Conservation (phyloP, 2,113 vertebrate genomes). For the Nothobranchius furzeri region DNA sequence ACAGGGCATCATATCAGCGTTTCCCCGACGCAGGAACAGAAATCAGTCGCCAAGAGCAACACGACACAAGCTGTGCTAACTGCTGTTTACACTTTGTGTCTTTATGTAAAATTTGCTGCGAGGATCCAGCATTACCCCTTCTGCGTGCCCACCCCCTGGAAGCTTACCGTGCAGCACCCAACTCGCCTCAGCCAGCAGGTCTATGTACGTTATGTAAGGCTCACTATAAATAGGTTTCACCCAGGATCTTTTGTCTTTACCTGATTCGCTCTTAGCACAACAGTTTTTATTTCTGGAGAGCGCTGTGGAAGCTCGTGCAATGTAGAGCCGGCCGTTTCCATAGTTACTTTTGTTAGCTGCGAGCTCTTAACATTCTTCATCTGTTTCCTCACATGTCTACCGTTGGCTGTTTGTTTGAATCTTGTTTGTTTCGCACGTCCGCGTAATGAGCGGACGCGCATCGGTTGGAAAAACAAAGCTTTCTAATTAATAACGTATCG, state of each 20-base stretch:
- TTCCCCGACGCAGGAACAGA: slow-evolving; percentile 13
- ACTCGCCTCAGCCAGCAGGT: slow-evolving; percentile 70
- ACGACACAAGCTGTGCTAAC: slow-evolving; percentile 32
- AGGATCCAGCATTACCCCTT: slow-evolving; percentile 37
- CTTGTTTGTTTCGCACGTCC: slow-evolving; percentile 61
- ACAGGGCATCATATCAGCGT: slow-evolving; percentile 33
- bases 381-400: slow-evolving; percentile 79
- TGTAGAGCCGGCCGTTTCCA: slow-evolving; percentile 83
- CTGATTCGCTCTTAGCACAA: slow-evolving; percentile 84
- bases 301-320: slow-evolving; percentile 79
- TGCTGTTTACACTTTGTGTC: slow-evolving; percentile 32
- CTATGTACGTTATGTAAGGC: slow-evolving; percentile 82
- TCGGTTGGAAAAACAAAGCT: slow-evolving; percentile 39
- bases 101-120: slow-evolving; percentile 41
- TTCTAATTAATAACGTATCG: slow-evolving; percentile 46
- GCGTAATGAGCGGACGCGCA: slow-evolving; percentile 45
- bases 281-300: slow-evolving; percentile 85
- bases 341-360: slow-evolving; percentile 86
- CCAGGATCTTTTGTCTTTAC: slow-evolving; percentile 87
- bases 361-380: slow-evolving; percentile 81
- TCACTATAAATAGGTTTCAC: slow-evolving; percentile 82
- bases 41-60: slow-evolving; percentile 16
- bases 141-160: slow-evolving; percentile 46
- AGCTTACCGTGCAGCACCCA: slow-evolving; percentile 60
- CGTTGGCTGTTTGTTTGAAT: slow-evolving; percentile 73